Conservation (phyloP, 2,797 vertebrate genomes). For the Sebastes baramenuke region DNA sequence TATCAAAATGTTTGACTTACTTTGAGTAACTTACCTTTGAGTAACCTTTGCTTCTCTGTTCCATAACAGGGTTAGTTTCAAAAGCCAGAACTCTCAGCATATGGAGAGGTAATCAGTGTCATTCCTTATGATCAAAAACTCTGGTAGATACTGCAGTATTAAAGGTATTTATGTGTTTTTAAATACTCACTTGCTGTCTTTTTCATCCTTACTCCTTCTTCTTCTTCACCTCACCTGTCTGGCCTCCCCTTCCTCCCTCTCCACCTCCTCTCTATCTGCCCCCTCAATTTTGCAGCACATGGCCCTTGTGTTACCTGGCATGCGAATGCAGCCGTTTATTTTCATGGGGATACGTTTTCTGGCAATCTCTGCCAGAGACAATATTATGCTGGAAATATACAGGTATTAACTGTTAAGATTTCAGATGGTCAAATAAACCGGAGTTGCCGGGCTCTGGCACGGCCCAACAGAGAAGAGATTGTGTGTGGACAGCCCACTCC, state of each 20-base stretch:
- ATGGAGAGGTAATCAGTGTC: not conserved
- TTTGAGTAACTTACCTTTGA: no score
- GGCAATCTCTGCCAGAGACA: slow-evolving; percentile 75
- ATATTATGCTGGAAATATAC: slow-evolving; percentile 83
- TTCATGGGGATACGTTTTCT: slow-evolving; percentile 75
- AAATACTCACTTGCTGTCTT: not conserved
- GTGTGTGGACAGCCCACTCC: slow-evolving; percentile 54
- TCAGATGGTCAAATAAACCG: slow-evolving; percentile 79
- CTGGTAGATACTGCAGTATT: not conserved
- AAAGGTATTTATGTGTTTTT: not conserved
- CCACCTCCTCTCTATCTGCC: not conserved
- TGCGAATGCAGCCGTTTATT: slow-evolving; percentile 71
- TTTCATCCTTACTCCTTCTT: not conserved
- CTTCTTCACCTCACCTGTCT: slow-evolving; percentile 44
- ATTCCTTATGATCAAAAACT: not conserved
- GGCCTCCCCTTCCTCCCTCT: not conserved
- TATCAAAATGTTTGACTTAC: no score
- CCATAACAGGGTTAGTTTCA: not conserved
- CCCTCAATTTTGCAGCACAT: slow-evolving; percentile 37
- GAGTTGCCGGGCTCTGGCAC: slow-evolving; percentile 37
- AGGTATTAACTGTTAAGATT: slow-evolving; percentile 81
- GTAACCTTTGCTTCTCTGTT: not conserved
- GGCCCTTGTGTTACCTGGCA: slow-evolving; percentile 67
- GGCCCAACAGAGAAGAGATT: slow-evolving; percentile 70
- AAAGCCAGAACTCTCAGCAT: not conserved